phyloP scores from a whole-genome alignment of 2,113 vertebrate genomes.

The Chionodraco myersi region DNA sequence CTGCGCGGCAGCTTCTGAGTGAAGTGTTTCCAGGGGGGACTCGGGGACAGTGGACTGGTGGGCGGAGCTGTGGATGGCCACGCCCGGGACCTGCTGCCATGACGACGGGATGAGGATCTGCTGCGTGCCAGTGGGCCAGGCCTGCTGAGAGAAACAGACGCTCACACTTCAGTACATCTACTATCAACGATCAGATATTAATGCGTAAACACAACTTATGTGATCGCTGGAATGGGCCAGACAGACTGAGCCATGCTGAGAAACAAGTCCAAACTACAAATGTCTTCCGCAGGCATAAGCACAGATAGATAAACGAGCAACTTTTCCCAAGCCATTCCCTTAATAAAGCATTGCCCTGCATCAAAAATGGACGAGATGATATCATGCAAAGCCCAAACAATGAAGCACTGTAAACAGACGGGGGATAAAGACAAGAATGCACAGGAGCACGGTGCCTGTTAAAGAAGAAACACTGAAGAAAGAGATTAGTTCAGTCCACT shows the following conservation, averaged over 20 bases:
- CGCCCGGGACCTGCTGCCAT: slow-evolving; percentile 97
- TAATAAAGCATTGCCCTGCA: slow-evolving; percentile 70
- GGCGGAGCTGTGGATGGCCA: slow-evolving; percentile 92
- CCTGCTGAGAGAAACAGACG: slow-evolving; percentile 86
- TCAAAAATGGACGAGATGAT: slow-evolving; percentile 67
- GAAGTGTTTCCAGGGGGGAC: slow-evolving; percentile 80
- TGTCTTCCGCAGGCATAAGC: slow-evolving; percentile 65
- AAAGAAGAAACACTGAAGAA: slow-evolving; percentile 65
- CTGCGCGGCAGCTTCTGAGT: slow-evolving; percentile 83
- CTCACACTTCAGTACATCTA: slow-evolving; percentile 12
- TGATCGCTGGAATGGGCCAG: slow-evolving; percentile 43
- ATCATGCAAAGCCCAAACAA: slow-evolving; percentile 76
- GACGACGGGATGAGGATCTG: slow-evolving; percentile 97
- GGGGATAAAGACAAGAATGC: slow-evolving; percentile 37
- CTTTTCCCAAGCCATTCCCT: slow-evolving; percentile 75
- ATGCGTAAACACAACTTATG: background rate
- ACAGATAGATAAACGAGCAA: slow-evolving; percentile 70
- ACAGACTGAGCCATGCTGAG: slow-evolving; percentile 72
- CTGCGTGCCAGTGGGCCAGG: slow-evolving; percentile 96
- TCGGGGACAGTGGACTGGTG: slow-evolving; percentile 89
- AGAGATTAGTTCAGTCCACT: slow-evolving; percentile 66
- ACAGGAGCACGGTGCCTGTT: slow-evolving; percentile 72
- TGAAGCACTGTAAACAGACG: slow-evolving; percentile 54
- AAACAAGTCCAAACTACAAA: slow-evolving; percentile 51
- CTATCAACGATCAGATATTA: background rate